phyloP scores from a whole-genome alignment of 2,888 invertebrate genomes.

The Erebia aethiops region DNA sequence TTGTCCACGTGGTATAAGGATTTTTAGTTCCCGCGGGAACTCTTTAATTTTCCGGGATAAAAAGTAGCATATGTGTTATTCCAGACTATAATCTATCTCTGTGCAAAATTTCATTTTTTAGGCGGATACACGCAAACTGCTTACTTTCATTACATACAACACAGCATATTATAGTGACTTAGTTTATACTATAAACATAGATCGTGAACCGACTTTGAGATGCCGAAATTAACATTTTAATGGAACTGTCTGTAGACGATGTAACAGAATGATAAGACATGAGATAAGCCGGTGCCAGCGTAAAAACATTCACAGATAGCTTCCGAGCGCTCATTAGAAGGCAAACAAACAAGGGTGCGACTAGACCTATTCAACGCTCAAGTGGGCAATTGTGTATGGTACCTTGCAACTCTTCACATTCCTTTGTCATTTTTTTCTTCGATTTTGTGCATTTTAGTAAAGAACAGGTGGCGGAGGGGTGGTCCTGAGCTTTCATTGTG shows the following conservation, averaged over 20 bases:
- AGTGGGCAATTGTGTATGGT: slow-evolving; percentile 46
- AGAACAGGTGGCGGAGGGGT: slow-evolving; percentile 60
- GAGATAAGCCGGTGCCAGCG: slow-evolving; percentile 23
- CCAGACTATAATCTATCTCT: too few species aligned
- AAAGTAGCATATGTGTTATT: too few species aligned
- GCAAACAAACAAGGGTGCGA: slow-evolving; percentile 50
- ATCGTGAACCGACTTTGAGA: slow-evolving; percentile 7
- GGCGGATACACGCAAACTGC: neutral
- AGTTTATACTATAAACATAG: slow-evolving; percentile 1
- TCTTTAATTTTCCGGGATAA: too few species aligned
- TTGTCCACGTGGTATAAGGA: too few species aligned
- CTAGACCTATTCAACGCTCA: slow-evolving; percentile 43
- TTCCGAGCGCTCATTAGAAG: slow-evolving; percentile 49
- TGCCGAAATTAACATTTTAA: slow-evolving; percentile 23
- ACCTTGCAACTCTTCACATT: slow-evolving; percentile 60
- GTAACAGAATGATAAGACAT: slow-evolving; percentile 19
- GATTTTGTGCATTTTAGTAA: slow-evolving; percentile 71
- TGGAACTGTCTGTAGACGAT: neutral
- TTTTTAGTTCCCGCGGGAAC: too few species aligned
- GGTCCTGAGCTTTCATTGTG: slow-evolving; percentile 63
- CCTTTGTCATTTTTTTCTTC: slow-evolving; percentile 63
- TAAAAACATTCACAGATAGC: slow-evolving; percentile 27
- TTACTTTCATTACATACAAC: neutral
- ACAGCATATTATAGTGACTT: neutral
- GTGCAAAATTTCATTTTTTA: too few species aligned